These are phyloP conservation scores for Apamea crenata DNA, from an alignment of 2,888 invertebrate genomes.

Conservation along the genomic window DNA sequence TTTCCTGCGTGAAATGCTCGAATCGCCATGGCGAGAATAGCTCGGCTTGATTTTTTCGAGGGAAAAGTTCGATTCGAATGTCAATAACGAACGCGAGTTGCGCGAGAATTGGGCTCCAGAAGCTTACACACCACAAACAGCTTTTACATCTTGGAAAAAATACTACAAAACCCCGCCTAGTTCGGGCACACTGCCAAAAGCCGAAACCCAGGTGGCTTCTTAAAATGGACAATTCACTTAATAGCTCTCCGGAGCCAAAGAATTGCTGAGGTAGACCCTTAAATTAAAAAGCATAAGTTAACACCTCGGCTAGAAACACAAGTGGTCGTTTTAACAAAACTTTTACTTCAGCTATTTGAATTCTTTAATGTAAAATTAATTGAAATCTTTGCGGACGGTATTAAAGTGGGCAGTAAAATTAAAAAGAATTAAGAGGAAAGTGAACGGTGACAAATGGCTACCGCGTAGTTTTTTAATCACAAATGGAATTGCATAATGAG, in stretches of 20 bases:
- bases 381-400: conserved; percentile 44
- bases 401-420: conserved; percentile 37
- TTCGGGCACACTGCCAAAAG: conserved; percentile 71
- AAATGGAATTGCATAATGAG: conserved; percentile 39
- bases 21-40: too few species aligned
- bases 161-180: conserved; percentile 43
- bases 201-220: conserved; percentile 69
- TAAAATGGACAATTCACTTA: conserved; percentile 66
- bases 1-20: too few species aligned
- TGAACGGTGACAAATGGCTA: conserved; percentile 31
- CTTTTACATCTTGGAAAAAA: conserved; percentile 36
- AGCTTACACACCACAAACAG: conserved; percentile 25
- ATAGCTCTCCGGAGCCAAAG: conserved; percentile 51
- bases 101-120: too few species aligned
- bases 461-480: conserved; percentile 20
- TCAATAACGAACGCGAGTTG: too few species aligned
- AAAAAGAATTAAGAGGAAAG: conserved; percentile 33
- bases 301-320: conserved; percentile 53
- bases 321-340: conserved; percentile 42
- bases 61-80: too few species aligned
- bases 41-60: too few species aligned
- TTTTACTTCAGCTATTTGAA: conserved; percentile 38
- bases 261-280: conserved; percentile 49
- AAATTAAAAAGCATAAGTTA: conserved; percentile 69
- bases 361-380: conserved; percentile 53